A percentile compares a stretch with the other conserved stretches of the same genome.
These are phyloP conservation scores for Paramormyrops kingsleyae DNA, from an alignment of 2,113 vertebrate genomes.

Conservation along the genomic window DNA sequence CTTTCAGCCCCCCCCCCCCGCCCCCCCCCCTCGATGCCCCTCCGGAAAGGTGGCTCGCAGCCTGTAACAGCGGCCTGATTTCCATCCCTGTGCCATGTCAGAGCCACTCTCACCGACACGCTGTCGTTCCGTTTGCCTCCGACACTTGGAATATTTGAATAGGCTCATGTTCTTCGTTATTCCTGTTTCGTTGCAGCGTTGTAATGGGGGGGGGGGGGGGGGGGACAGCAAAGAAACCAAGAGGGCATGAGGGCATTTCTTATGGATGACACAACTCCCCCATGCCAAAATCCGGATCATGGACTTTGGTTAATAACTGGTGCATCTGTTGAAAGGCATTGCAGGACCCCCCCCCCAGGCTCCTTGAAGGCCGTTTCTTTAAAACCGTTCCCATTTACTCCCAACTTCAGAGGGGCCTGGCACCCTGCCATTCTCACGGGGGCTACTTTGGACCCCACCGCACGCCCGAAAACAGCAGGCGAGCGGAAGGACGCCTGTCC, in stretches of 20 bases:
- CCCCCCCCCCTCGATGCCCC: slow-evolving; percentile 45
- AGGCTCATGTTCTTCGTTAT: background rate
- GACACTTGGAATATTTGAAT: slow-evolving; percentile 5
- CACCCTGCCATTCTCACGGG: slow-evolving; percentile 58
- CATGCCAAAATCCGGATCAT: background rate
- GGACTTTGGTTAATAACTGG: background rate
- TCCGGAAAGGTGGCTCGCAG: slow-evolving; percentile 49
- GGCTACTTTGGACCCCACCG: slow-evolving; percentile 53
- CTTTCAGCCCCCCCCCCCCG: slow-evolving; percentile 32
- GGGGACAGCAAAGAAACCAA: background rate
- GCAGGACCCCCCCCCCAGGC: slow-evolving; percentile 13
- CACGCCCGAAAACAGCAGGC: slow-evolving; percentile 59
- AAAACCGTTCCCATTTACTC: slow-evolving; percentile 47
- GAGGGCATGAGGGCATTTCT: background rate
- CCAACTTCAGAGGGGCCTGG: slow-evolving; percentile 44
- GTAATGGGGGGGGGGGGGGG: background rate
- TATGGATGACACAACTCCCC: background rate
- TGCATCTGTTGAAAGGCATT: slow-evolving; percentile 21
- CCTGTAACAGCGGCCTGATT: background rate
- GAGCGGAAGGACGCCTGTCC: slow-evolving; percentile 15
- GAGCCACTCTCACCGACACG: background rate
- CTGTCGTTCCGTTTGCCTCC: background rate
- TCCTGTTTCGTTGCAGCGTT: background rate
- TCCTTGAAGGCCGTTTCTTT: slow-evolving; percentile 48
- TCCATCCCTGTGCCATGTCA: background rate